Base-by-base conservation (phyloP, 2,113 vertebrate genomes). In the Rallus limicola region DNA sequence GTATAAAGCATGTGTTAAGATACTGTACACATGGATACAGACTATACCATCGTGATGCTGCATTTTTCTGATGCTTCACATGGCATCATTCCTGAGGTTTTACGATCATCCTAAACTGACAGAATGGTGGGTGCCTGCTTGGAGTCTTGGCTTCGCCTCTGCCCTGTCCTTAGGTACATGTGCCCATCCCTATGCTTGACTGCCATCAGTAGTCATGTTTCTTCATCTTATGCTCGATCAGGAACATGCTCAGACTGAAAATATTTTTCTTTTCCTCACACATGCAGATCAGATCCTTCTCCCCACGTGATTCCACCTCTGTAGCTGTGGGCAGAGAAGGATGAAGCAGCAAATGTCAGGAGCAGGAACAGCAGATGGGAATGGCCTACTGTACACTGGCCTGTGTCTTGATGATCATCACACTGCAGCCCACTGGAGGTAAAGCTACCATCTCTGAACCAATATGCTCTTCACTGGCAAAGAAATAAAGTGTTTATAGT, bases 361-460 rank as follows among this genome's bases (percentile, higher is more conserved):
- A 78, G 10, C 1, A 33, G 19, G 21, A 87, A 21, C 16, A 62
- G 9, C 3, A 8, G 29, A 3, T 26, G 31, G n/a, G 44, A 76
- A 36, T 25, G 26, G 7, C 13, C 20, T 53, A 24, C 18, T 46
- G 3, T 3, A 17, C 15, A 19, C 15, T 0, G 0, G 3, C 21
- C 16, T 17, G 16, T 0, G 0, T 23, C 53, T 59, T 6, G 1
- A 16, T 16, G 10, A 26, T 5, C 33, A 34, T 16, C 1, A 1
- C 11, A 4, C 36, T 11, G 75, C 31, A 90, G 48, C 28, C 24
- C 48, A 50, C 3, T 3, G 5, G 34, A 59, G 46, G 18, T 25
- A 36, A 88, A 67, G 4, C 11, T 67, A 9, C 24, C 19, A 2
- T 29, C 1, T 7, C 55, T 63, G 40, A 81, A 92, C 34, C 11